phyloP scores from a whole-genome alignment of 2,113 vertebrate genomes.

The Piliocolobus tephrosceles region DNA sequence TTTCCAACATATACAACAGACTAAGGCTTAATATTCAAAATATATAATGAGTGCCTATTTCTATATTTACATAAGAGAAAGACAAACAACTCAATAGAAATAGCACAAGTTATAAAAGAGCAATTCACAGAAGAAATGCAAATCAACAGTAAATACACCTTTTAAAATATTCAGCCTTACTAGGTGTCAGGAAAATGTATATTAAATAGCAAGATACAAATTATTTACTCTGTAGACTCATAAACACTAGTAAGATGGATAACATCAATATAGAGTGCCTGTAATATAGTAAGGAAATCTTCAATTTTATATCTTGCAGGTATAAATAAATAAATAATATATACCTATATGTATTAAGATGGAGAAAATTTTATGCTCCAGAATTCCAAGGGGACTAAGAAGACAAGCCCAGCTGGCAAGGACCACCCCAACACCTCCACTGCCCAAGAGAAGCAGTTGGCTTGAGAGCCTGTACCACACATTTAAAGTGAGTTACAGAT shows the following conservation, averaged over 20 bases:
- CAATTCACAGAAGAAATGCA: not conserved
- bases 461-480: not conserved
- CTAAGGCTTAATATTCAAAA: not conserved
- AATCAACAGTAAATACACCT: not conserved
- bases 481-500: not conserved
- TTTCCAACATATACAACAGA: not conserved
- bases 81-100: not conserved
- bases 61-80: not conserved
- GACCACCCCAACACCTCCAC: too few relatives aligned
- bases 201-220: not conserved
- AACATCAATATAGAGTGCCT: not conserved
- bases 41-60: not conserved
- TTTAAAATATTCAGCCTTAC: not conserved
- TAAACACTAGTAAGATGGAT: not conserved
- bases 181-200: not conserved
- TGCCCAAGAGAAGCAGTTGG: not conserved
- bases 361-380: not conserved
- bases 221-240: not conserved
- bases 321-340: not conserved
- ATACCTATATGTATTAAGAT: not conserved
- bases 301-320: not conserved
- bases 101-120: not conserved
- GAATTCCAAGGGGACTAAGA: not conserved
- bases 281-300: not conserved
- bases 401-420: not conserved